Conservation (phyloP, 2,113 vertebrate genomes). For the Dolichotis patagonum region DNA sequence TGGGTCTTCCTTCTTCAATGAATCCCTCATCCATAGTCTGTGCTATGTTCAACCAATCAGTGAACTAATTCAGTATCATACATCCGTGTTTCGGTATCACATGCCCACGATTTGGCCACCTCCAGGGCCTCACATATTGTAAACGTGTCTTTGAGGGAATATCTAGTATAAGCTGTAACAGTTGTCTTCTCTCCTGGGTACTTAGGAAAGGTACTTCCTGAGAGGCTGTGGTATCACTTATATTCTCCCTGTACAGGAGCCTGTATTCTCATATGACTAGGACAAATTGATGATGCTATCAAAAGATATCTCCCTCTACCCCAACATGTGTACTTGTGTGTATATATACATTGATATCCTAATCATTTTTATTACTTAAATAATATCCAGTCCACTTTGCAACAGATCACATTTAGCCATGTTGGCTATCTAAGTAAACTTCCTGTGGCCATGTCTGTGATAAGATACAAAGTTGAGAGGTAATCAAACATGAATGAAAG, state of each 20-base stretch:
- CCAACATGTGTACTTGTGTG: background rate
- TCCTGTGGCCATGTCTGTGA: fast-evolving
- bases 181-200: background rate
- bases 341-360: background rate
- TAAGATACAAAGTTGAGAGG: background rate
- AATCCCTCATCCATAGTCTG: background rate
- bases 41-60: background rate
- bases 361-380: background rate
- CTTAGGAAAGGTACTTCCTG: background rate
- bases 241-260: fast-evolving
- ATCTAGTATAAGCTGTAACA: background rate
- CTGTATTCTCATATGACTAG: fast-evolving
- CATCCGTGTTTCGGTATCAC: background rate
- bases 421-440: background rate
- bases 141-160: background rate
- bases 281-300: background rate
- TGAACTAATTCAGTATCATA: background rate
- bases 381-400: background rate
- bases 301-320: background rate
- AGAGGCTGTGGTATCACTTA: no score
- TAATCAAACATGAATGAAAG: fast-evolving
- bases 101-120: background rate
- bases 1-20: background rate
- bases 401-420: background rate
- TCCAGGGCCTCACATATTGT: background rate